Base-by-base conservation (phyloP, 2,797 vertebrate genomes). In the Mormyrops attenuatus region DNA sequence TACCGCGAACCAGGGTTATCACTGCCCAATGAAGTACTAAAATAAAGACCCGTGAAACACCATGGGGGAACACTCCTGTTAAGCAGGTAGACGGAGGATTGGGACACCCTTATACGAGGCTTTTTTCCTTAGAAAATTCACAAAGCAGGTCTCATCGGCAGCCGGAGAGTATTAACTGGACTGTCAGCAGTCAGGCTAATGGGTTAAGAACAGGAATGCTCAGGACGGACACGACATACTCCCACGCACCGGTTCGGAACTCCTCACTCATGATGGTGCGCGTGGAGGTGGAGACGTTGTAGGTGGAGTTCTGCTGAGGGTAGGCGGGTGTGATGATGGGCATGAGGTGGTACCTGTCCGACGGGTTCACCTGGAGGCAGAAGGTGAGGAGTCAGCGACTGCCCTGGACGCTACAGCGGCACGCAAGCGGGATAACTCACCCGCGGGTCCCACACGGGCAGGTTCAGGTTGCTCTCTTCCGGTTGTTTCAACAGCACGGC, bases 321-420 rank as follows among this genome's bases (percentile, higher is more conserved):
- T 99, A 99, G 91, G 97, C 97, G 3, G 98, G 98, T 0, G 99
- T 99, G 94, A 99, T 99, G 95, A 99, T 99, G 89, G 98, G 99
- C 98, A 99, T 99, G 93, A 99, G 95, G 44, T 99, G 99, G 92
- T 97, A 97, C 89, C 98, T 93, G 95, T 99, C 98, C 30, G 97
- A 96, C 2, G 97, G 97, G 93, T 99, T 99, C 90, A 99, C 98
- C 99, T 99, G 89, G 87, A 55, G 90, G 2, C 34, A 91, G 57
- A 1, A 26, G 73, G 55, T 22, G 22, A 3, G 47, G 5, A 7
- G 30, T 87, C 9, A 30, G 55, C 4, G 3, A 20, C 15, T 22
- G 17, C 7, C 38, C 57, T 1, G 57, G 86, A 13, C 1, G 13
- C 85, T 2, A 57, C 17, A 15, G 85, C 4, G 3, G 8, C 22